Percentiles rank a stretch among this genome's conserved stretches.
phyloP scores from a whole-genome alignment of 2,888 invertebrate species.

The Ethmia dodecea region DNA sequence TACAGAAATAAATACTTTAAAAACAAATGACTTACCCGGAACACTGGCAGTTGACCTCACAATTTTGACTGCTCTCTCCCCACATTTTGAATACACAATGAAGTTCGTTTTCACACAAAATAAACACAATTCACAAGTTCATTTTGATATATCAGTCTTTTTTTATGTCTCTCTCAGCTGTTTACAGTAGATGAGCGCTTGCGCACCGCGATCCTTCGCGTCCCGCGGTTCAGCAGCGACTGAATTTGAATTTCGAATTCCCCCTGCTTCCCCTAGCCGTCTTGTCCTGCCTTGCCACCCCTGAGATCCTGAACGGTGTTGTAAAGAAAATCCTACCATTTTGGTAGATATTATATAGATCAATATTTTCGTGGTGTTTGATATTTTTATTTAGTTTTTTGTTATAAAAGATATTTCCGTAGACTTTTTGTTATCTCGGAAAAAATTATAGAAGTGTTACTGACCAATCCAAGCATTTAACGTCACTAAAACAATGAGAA shows the following conservation, averaged over 20 bases:
- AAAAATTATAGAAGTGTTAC: too few species aligned
- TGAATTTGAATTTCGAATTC: constrained; percentile 16
- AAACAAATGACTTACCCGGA: constrained; percentile 53
- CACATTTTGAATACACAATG: constrained; percentile 50
- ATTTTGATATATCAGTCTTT: constrained; percentile 38
- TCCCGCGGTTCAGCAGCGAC: constrained; percentile 27
- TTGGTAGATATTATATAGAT: too few species aligned
- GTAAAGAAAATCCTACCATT: constrained; percentile 32
- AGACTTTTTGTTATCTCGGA: too few species aligned
- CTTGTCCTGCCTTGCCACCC: constrained; percentile 32
- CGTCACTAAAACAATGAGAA: too few species aligned
- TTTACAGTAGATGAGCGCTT: constrained; percentile 13
- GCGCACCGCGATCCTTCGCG: constrained; percentile 14
- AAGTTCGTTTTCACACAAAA: constrained; percentile 15
- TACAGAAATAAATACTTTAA: too few species aligned
- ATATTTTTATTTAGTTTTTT: too few species aligned
- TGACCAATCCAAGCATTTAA: too few species aligned
- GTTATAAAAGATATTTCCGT: too few species aligned
- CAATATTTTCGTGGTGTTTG: too few species aligned
- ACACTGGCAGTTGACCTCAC: constrained; percentile 65
- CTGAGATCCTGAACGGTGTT: constrained; percentile 27
- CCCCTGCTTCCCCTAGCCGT: constrained; percentile 19
- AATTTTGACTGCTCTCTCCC: constrained; percentile 58
- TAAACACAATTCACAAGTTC: constrained; percentile 37
- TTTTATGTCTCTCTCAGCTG: constrained; percentile 31